Evolutionary conservation across 2,797 vertebrate genomes (phyloP).

Genomic region (Monodelphis domestica): DNA sequence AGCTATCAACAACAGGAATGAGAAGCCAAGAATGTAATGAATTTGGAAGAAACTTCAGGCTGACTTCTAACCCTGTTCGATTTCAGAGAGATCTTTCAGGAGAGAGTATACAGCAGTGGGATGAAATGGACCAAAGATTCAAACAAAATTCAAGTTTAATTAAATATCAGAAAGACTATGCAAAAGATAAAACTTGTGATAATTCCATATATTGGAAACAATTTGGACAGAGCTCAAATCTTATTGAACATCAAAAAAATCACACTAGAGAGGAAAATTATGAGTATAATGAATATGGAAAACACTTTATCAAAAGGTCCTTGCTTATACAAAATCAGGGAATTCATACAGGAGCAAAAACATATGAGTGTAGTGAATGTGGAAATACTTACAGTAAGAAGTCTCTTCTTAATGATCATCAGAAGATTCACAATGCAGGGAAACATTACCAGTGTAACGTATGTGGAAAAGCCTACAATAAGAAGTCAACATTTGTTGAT

Average conservation of each 20-base stretch:
- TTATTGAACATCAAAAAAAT: constrained; percentile 39
- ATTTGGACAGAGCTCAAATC: constrained; percentile 49
- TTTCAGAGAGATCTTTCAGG: constrained; percentile 65
- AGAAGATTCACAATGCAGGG: constrained; percentile 45
- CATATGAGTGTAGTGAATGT: constrained; percentile 45
- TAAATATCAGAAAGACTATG: constrained; percentile 44
- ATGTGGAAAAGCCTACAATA: constrained; percentile 77
- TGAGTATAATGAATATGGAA: constrained; percentile 49
- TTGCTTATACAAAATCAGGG: constrained; percentile 58
- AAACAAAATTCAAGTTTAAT: constrained; percentile 49
- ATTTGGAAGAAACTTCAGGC: constrained; percentile 32
- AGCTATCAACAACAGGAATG: neutral
- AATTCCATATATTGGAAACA: constrained; percentile 22
- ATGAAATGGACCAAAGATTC: constrained; percentile 29
- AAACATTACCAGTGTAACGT: constrained; percentile 74
- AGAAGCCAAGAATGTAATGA: constrained; percentile 16
- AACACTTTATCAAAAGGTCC: constrained; percentile 62
- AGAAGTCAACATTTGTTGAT: constrained; percentile 75
- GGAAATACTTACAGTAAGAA: constrained; percentile 44
- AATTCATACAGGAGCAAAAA: constrained; percentile 43
- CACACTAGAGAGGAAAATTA: constrained; percentile 2
- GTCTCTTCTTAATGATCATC: constrained; percentile 35
- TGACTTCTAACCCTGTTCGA: constrained; percentile 64
- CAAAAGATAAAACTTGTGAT: neutral
- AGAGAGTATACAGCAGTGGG: constrained; percentile 41